Percentiles rank a stretch among this genome's conserved stretches.
phyloP scores from a whole-genome alignment of 2,888 invertebrate species.

The Deilephila elpenor region DNA sequence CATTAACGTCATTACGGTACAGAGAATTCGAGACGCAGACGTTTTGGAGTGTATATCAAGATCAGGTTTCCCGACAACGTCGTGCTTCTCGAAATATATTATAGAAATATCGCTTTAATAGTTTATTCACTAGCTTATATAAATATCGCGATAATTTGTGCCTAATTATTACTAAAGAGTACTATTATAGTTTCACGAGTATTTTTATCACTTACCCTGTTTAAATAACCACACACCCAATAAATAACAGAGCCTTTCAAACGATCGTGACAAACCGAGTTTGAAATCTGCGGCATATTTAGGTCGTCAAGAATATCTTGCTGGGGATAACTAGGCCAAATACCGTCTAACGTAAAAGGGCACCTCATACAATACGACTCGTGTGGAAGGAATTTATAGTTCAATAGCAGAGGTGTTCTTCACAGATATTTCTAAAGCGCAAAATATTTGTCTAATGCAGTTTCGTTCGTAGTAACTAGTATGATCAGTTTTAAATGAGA shows the following conservation, averaged over 20 bases:
- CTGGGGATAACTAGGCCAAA: constrained; percentile 6
- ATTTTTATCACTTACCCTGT: neutral
- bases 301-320: constrained; percentile 8
- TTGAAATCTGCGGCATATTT: neutral
- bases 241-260: neutral
- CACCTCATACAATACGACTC: neutral
- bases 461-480: too few relatives aligned
- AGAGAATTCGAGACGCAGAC: neutral
- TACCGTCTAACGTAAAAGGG: neutral
- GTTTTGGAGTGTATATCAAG: neutral
- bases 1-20: neutral
- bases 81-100: neutral
- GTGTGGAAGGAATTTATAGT: too few relatives aligned
- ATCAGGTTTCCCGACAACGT: neutral
- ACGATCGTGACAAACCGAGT: neutral
- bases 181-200: neutral
- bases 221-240: neutral
- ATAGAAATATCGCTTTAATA: too few relatives aligned
- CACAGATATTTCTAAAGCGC: neutral
- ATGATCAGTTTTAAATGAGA: too few relatives aligned
- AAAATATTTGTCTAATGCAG: neutral
- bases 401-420: too few relatives aligned
- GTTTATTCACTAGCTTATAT: too few relatives aligned
- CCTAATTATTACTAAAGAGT: too few relatives aligned
- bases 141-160: too few relatives aligned